Evolutionary conservation across 2,113 vertebrate genomes (phyloP).

Genomic region (Hyperopisus bebe): DNA sequence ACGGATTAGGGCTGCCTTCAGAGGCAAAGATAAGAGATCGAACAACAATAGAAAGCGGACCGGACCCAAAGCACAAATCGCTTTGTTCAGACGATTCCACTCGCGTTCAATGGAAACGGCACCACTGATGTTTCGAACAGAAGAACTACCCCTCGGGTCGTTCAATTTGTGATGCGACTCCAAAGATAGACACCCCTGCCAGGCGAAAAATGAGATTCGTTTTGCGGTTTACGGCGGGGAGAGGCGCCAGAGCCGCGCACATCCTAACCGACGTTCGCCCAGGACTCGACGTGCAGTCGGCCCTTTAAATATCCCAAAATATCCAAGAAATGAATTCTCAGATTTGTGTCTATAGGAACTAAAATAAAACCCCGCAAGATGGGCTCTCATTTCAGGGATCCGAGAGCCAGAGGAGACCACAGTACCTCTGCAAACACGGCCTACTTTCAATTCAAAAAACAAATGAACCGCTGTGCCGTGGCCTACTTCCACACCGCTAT

Average conservation of each 20-base stretch:
- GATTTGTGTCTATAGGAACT: background rate
- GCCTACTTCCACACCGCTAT: conserved; percentile 43
- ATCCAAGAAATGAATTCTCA: background rate
- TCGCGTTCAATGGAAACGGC: background rate
- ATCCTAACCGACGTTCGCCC: background rate
- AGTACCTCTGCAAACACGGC: conserved; percentile 14
- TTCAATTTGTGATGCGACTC: background rate
- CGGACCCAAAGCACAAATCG: background rate
- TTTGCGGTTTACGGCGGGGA: background rate
- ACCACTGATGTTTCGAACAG: background rate
- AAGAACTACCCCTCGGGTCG: background rate
- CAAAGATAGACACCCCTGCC: background rate
- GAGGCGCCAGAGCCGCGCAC: background rate
- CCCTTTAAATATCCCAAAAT: background rate
- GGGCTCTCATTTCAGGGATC: background rate
- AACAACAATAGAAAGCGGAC: background rate
- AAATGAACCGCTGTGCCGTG: conserved; percentile 46
- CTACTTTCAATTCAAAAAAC: conserved; percentile 40
- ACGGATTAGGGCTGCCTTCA: background rate
- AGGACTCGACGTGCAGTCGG: background rate
- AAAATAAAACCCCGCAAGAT: background rate
- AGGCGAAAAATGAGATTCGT: background rate
- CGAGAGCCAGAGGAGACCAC: background rate
- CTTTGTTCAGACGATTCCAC: background rate
- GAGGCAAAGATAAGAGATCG: background rate